phyloP scores from a whole-genome alignment of 2,113 vertebrate species.

The Kryptolebias marmoratus region DNA sequence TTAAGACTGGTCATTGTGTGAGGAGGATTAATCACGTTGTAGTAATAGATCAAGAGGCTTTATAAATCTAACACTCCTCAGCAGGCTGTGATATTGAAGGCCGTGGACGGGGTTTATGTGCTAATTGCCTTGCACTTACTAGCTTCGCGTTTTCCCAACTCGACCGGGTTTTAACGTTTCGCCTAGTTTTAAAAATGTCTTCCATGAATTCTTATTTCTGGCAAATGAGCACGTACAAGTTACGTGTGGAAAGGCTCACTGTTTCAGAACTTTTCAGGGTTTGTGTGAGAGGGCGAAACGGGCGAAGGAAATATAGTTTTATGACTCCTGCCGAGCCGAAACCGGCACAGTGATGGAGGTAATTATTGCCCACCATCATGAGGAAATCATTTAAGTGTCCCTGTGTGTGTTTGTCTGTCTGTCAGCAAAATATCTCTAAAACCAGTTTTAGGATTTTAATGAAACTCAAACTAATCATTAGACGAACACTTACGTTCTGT shows the following conservation, averaged over 20 bases:
- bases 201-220: slow-evolving; percentile 21
- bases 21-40: slow-evolving; percentile 76
- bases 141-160: slow-evolving; percentile 51
- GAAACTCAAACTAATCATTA: no score
- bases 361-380: slow-evolving; percentile 5
- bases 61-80: slow-evolving; percentile 60
- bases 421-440: no score
- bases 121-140: slow-evolving; percentile 75
- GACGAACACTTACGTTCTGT: no score
- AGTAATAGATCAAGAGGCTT: slow-evolving; percentile 74
- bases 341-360: slow-evolving; percentile 54
- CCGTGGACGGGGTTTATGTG: slow-evolving; percentile 74
- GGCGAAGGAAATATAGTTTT: slow-evolving; percentile 8
- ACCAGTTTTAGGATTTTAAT: no score
- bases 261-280: slow-evolving; percentile 10
- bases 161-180: slow-evolving; percentile 54
- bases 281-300: slow-evolving; percentile 32
- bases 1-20: slow-evolving; percentile 74
- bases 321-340: slow-evolving; percentile 40
- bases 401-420: no score
- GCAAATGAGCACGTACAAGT: slow-evolving; percentile 12
- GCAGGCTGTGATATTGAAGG: slow-evolving; percentile 59
- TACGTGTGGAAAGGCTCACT: background rate
- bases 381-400: no score
- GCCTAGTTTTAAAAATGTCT: slow-evolving; percentile 24